Percentiles rank a stretch among this genome's conserved stretches.
Conservation (phyloP, 2,113 vertebrate genomes). For the Crotalus horridus region DNA sequence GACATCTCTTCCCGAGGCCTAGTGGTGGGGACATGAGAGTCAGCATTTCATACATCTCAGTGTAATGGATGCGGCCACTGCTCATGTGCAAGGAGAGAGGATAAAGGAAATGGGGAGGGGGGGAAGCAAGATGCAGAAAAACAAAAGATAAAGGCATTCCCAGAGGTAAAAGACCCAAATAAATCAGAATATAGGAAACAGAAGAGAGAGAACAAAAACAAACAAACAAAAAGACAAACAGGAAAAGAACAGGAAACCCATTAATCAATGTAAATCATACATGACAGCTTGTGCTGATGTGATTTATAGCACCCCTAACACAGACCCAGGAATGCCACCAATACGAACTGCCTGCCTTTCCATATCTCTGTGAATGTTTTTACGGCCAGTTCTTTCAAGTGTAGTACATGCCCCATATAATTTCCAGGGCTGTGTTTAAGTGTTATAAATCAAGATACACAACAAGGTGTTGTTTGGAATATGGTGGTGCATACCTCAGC, state of each 20-base stretch:
- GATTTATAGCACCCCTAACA: conserved; percentile 77
- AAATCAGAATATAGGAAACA: conserved; percentile 68
- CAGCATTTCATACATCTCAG: conserved; percentile 99
- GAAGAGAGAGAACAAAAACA: conserved; percentile 47
- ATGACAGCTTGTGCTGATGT: conserved; percentile 68
- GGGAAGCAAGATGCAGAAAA: conserved; percentile 63
- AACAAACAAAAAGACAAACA: conserved; percentile 72
- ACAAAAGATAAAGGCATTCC: conserved; percentile 71
- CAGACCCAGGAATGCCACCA: conserved; percentile 68
- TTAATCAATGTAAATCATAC: conserved; percentile 80
- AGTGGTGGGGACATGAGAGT: conserved; percentile 99
- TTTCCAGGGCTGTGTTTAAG: conserved; percentile 76
- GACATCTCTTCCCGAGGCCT: conserved; percentile 99
- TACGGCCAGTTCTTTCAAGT: conserved; percentile 35
- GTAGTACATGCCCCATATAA: conserved; percentile 30
- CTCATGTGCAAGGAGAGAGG: conserved; percentile 68
- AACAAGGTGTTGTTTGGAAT: conserved; percentile 60
- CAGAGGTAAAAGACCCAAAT: conserved; percentile 66
- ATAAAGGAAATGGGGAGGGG: conserved; percentile 28
- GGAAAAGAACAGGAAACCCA: conserved; percentile 80
- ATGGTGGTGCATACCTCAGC: conserved; percentile 30
- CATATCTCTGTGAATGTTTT: conserved; percentile 36
- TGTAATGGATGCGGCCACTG: conserved; percentile 99
- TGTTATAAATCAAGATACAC: conserved; percentile 79
- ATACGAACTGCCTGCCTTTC: conserved; percentile 42